Evolutionary conservation across 1,140 invertebrate species (phyloP).

Genomic region (Theocolax elegans): DNA sequence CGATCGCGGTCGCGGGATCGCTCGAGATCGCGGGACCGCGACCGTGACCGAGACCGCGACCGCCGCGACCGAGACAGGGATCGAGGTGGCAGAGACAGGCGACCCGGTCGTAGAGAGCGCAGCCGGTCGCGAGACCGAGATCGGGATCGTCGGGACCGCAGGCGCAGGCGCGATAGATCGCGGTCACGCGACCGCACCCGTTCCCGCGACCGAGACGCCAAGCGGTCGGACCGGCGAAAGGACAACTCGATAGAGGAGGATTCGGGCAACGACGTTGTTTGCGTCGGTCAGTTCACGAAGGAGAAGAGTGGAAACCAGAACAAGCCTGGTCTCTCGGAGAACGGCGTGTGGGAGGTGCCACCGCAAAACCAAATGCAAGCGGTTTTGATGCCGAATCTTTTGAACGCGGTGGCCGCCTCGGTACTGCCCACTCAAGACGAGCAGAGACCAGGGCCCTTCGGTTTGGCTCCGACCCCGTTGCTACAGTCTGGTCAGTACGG

Average conservation of each 20-base stretch:
- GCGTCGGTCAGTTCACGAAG: conserved; percentile 63
- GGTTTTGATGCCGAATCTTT: conserved; percentile 58
- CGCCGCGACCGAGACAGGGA: conserved; percentile 67
- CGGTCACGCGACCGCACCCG: conserved; percentile 54
- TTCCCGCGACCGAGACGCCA: conserved; percentile 64
- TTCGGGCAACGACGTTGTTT: conserved; percentile 56
- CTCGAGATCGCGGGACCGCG: conserved; percentile 63
- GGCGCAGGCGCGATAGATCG: conserved; percentile 49
- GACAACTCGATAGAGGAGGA: conserved; percentile 62
- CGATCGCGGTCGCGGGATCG: conserved; percentile 62
- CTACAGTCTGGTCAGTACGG: conserved; percentile 54
- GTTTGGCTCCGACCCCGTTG: conserved; percentile 45
- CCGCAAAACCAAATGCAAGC: conserved; percentile 62
- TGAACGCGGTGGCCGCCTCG: conserved; percentile 57
- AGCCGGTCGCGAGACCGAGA: conserved; percentile 62
- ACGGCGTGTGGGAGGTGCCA: conserved; percentile 65
- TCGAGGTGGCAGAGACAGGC: conserved; percentile 59
- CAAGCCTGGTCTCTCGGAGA: conserved; percentile 50
- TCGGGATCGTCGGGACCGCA: conserved; percentile 56
- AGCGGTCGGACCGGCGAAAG: conserved; percentile 57
- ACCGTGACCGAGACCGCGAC: conserved; percentile 69
- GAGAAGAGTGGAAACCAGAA: conserved; percentile 42
- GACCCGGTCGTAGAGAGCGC: conserved; percentile 57
- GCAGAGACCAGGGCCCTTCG: conserved; percentile 39
- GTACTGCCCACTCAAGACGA: conserved; percentile 52